phyloP scores from a whole-genome alignment of 2,113 vertebrate species.

The Phalacrocorax brasilianus region DNA sequence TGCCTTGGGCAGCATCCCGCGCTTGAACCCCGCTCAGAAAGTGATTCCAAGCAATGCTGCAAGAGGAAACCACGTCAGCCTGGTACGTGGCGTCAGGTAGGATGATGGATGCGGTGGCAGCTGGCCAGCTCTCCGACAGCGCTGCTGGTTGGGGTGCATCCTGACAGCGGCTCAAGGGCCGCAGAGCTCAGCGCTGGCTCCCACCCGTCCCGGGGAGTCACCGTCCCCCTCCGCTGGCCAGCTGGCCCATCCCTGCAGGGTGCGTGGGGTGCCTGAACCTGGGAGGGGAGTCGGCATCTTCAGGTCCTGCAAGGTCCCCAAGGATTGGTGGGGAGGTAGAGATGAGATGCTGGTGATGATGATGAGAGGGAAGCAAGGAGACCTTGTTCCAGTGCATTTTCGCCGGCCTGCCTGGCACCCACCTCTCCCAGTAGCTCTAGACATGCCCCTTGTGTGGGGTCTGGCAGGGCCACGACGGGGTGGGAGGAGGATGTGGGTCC shows the following conservation, averaged over 20 bases:
- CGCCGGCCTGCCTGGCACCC: fast-evolving
- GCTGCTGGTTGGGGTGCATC: fast-evolving
- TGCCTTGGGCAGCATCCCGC: background rate
- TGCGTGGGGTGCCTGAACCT: background rate
- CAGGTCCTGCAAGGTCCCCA: background rate
- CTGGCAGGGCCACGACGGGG: background rate
- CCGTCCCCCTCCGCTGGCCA: background rate
- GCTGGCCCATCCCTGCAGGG: background rate
- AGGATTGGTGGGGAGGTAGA: background rate
- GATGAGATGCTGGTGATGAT: background rate
- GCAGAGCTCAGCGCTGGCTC: background rate
- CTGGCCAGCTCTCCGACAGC: fast-evolving
- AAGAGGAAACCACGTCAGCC: background rate
- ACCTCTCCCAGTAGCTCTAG: background rate
- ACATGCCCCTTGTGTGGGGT: fast-evolving
- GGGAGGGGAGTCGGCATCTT: background rate
- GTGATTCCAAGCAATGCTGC: background rate
- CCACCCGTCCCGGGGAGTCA: fast-evolving
- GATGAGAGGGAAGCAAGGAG: background rate
- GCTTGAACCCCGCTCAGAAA: background rate
- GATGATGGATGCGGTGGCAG: background rate
- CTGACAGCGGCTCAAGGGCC: fast-evolving
- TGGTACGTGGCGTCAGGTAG: fast-evolving
- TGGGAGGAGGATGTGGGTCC: fast-evolving
- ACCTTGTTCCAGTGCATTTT: background rate